Conservation (phyloP, 2,888 invertebrate genomes). For the Metopia argyrocephala region DNA sequence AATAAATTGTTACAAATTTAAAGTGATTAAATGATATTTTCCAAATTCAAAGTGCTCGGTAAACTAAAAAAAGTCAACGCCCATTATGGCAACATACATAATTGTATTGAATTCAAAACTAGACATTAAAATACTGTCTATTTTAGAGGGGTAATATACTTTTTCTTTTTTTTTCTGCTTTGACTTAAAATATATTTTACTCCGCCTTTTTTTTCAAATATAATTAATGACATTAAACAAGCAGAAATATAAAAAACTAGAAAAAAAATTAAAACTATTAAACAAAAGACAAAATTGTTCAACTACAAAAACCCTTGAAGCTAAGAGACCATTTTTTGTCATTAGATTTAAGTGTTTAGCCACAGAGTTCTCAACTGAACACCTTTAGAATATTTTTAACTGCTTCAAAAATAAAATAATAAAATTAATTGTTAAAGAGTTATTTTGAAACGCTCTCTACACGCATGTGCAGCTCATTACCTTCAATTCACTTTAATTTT, state of each 20-base stretch:
- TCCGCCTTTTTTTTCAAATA: constrained; percentile 35
- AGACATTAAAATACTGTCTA: no score
- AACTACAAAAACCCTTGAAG: constrained; percentile 22
- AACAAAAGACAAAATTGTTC: not conserved
- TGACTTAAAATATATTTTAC: constrained; percentile 21
- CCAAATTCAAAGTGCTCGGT: constrained; percentile 39
- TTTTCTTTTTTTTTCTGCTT: constrained; percentile 6
- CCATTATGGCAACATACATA: constrained; percentile 27
- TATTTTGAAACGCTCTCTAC: constrained; percentile 36
- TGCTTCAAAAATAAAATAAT: constrained; percentile 4
- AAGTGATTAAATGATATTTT: constrained; percentile 64
- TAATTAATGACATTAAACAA: constrained; percentile 59
- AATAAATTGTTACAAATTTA: constrained; percentile 62
- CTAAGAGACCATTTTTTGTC: constrained; percentile 69
- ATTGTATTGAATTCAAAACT: not conserved
- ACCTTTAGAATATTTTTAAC: constrained; percentile 30
- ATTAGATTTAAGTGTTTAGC: constrained; percentile 73
- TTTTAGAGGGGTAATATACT: not conserved
- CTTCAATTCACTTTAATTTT: constrained; percentile 25
- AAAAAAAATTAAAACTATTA: no score
- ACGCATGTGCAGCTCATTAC: constrained; percentile 66
- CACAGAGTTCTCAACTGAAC: constrained; percentile 47
- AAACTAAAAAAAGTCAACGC: constrained; percentile 45
- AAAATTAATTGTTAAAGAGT: constrained; percentile 15
- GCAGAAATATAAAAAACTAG: not conserved